A percentile compares a stretch with the other conserved stretches of the same genome.
phyloP scores from a whole-genome alignment of 2,797 vertebrate genomes.

The Psittacula derbiana region DNA sequence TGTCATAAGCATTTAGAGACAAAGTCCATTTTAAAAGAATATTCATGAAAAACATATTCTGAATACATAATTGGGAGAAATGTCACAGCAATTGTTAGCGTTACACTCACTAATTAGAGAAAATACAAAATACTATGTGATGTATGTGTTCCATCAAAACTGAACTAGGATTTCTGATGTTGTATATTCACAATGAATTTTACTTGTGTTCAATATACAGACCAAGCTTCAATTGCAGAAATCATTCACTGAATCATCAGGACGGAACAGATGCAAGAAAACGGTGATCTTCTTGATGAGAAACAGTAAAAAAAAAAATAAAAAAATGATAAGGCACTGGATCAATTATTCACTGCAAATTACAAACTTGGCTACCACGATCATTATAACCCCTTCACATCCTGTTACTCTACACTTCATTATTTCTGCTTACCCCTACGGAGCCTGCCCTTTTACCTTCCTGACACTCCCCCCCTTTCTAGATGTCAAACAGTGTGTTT shows the following conservation, averaged over 20 bases:
- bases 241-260: constrained; percentile 47
- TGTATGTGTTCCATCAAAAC: constrained; percentile 45
- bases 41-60: constrained; percentile 39
- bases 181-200: constrained; percentile 30
- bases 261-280: constrained; percentile 46
- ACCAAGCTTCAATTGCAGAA: constrained; percentile 21
- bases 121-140: constrained; percentile 41
- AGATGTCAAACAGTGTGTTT: constrained; percentile 35
- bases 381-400: constrained; percentile 29
- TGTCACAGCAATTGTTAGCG: constrained; percentile 48
- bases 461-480: constrained; percentile 51
- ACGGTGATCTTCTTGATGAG: constrained; percentile 24
- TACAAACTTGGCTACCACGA: background rate
- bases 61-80: constrained; percentile 47
- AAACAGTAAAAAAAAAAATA: background rate
- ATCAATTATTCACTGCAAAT: constrained; percentile 55
- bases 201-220: constrained; percentile 15
- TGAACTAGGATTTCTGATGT: constrained; percentile 25
- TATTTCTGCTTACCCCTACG: background rate
- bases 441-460: constrained; percentile 36
- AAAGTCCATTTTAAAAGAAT: constrained; percentile 36
- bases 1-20: constrained; percentile 9
- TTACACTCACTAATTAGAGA: constrained; percentile 46
- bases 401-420: background rate
- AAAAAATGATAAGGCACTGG: background rate